Percentiles rank a stretch among this genome's conserved stretches.
Conservation (phyloP, 2,888 invertebrate species). For the Cybosia mesomella region DNA sequence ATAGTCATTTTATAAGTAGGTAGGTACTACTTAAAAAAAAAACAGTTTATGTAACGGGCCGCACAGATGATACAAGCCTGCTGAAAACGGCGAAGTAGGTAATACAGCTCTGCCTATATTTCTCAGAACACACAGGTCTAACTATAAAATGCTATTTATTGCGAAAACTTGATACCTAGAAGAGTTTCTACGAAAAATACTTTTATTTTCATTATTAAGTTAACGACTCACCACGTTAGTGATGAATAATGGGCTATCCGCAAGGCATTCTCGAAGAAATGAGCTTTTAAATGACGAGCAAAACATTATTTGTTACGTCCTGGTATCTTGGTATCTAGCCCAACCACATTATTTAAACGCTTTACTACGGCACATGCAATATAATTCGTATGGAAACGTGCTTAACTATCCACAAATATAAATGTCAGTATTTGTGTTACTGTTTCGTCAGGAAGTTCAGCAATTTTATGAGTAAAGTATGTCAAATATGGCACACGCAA, state of each 20-base stretch:
- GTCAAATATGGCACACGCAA: conserved; percentile 4
- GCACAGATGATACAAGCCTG: background rate
- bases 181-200: conserved; percentile 42
- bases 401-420: conserved; percentile 35
- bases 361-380: conserved; percentile 37
- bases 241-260: conserved; percentile 61
- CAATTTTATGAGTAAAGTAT: conserved; percentile 23
- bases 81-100: background rate
- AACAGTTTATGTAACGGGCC: background rate
- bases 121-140: background rate
- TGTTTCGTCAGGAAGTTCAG: conserved; percentile 31
- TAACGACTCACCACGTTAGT: conserved; percentile 58
- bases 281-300: conserved; percentile 53
- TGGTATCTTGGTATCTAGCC: conserved; percentile 44
- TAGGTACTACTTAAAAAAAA: background rate
- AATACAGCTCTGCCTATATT: background rate
- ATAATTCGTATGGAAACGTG: conserved; percentile 38
- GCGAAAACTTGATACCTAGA: conserved; percentile 55
- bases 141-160: conserved; percentile 44
- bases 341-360: conserved; percentile 45
- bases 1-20: background rate
- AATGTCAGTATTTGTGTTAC: conserved; percentile 35
- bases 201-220: conserved; percentile 52
- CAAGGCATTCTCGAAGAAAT: conserved; percentile 52
- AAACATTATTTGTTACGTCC: conserved; percentile 41